Conservation (phyloP, 2,797 vertebrate genomes). For the Rhyacichthys aspro region DNA sequence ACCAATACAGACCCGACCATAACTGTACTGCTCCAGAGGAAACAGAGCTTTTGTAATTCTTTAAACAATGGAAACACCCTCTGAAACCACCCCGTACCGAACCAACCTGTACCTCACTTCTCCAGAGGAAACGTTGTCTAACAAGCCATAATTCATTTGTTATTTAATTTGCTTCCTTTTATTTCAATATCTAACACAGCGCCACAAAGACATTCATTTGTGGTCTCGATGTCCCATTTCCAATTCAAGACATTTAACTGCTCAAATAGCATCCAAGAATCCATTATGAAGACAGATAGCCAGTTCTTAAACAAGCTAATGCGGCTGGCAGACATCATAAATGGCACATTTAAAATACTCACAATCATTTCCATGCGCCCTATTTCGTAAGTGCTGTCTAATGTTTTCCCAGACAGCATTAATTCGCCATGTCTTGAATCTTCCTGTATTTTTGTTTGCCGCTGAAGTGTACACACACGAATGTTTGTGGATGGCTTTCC, state of each 20-base stretch:
- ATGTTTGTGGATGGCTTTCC: constrained; percentile 60
- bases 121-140: no score
- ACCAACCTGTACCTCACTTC: no score
- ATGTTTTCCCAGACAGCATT: constrained; percentile 58
- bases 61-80: no score
- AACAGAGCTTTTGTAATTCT: no score
- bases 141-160: no score
- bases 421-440: constrained; percentile 52
- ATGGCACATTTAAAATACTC: constrained; percentile 61
- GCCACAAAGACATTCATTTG: no score
- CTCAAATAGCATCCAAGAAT: constrained; percentile 46
- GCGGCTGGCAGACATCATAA: constrained; percentile 19
- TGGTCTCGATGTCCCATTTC: no score
- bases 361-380: constrained; percentile 73
- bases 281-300: constrained; percentile 66
- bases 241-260: background rate
- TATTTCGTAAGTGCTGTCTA: constrained; percentile 60
- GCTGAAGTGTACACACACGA: constrained; percentile 47
- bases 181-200: no score
- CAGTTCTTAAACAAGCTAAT: constrained; percentile 33
- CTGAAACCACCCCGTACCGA: no score
- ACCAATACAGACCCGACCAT: no score
- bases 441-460: constrained; percentile 51
- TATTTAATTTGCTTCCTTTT: no score
- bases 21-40: no score